Evolutionary conservation across 2,888 invertebrate species (phyloP).

Genomic region (Andrena dorsata): DNA sequence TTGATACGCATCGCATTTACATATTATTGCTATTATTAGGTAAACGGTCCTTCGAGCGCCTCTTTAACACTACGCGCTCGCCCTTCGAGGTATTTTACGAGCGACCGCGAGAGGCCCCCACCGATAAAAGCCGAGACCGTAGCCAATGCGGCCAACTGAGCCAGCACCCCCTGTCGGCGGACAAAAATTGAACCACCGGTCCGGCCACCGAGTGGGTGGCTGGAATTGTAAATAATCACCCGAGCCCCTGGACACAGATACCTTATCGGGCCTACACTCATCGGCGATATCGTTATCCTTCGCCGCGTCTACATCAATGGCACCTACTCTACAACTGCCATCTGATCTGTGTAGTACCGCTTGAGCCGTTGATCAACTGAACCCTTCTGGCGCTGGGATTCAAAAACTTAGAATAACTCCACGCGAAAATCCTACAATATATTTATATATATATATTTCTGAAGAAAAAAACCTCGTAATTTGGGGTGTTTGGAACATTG

Average conservation of each 20-base stretch:
- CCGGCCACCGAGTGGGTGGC: constrained; percentile 73
- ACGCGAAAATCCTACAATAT: too few relatives aligned
- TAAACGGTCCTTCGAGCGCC: constrained; percentile 82
- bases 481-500: too few relatives aligned
- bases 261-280: constrained; percentile 63
- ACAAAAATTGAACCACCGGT: constrained; percentile 75
- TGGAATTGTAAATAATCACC: constrained; percentile 79
- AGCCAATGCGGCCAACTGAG: constrained; percentile 48
- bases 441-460: too few relatives aligned
- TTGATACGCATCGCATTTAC: constrained; percentile 84
- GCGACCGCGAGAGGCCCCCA: constrained; percentile 69
- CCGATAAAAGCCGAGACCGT: constrained; percentile 69
- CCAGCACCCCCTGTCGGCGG: constrained; percentile 59
- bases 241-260: constrained; percentile 73
- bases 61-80: constrained; percentile 80
- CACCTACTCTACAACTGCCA: constrained; percentile 7
- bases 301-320: constrained; percentile 11
- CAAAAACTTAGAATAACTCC: too few relatives aligned
- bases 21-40: constrained; percentile 85
- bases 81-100: constrained; percentile 80
- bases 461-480: too few relatives aligned
- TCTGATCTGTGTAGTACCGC: neutral
- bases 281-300: constrained; percentile 37
- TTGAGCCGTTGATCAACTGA: neutral
- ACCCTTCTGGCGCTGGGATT: too few relatives aligned